Conservation (phyloP, 2,888 invertebrate genomes). For the Ganaspis brasiliensis region DNA sequence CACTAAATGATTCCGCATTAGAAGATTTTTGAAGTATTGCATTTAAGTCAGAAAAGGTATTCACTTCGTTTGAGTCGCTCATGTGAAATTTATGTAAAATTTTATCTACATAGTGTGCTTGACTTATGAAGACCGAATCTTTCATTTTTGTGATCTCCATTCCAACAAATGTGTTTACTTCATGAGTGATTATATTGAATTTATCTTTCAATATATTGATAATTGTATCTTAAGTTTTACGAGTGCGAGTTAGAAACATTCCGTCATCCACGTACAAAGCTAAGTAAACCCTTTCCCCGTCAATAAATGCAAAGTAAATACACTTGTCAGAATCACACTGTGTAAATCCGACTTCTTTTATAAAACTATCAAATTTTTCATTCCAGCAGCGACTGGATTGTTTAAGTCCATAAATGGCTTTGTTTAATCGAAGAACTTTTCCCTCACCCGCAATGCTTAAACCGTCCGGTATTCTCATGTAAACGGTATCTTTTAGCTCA, state of each 20-base stretch:
- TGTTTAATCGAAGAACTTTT: slow-evolving; percentile 20
- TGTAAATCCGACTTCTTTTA: background rate
- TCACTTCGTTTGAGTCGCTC: too few species aligned
- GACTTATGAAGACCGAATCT: too few species aligned
- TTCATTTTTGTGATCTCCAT: background rate
- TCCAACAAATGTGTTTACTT: too few species aligned
- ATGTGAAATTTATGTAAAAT: background rate
- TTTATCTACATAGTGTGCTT: background rate
- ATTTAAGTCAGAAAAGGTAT: background rate
- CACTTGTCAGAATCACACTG: background rate
- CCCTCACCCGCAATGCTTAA: background rate
- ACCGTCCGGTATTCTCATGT: slow-evolving; percentile 46
- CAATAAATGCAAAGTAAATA: background rate
- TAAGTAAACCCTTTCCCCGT: background rate
- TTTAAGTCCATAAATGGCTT: slow-evolving; percentile 50
- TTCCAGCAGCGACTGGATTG: slow-evolving; percentile 37
- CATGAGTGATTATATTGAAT: background rate
- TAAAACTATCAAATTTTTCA: background rate
- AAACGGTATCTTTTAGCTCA: slow-evolving; percentile 43
- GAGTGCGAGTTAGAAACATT: background rate
- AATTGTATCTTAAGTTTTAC: background rate
- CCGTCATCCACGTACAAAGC: background rate
- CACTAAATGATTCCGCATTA: slow-evolving; percentile 29
- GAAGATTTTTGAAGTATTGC: background rate
- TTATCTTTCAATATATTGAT: background rate